These are phyloP conservation scores for Drosophila suzukii DNA, from an alignment of 1,140 invertebrate genomes.

Conservation along the genomic window DNA sequence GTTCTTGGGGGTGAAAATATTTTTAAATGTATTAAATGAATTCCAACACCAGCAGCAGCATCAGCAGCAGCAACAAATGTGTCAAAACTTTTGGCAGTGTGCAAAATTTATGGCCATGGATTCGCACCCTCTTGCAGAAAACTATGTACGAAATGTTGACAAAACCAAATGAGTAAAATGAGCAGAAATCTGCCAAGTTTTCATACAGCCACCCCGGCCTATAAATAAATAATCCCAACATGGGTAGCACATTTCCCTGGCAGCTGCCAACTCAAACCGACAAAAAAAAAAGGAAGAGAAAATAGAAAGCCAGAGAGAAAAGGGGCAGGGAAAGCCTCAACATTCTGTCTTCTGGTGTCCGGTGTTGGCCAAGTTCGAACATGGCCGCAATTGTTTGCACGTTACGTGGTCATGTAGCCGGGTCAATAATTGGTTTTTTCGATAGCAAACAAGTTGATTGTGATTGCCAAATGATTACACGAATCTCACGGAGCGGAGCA, in stretches of 20 bases:
- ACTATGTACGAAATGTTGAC: constrained; percentile 73
- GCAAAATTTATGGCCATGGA: constrained; percentile 67
- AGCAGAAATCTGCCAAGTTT: constrained; percentile 70
- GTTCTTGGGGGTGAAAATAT: constrained; percentile 1
- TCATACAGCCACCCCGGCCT: constrained; percentile 3
- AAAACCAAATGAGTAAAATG: constrained; percentile 73
- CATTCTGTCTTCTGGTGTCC: constrained; percentile 35
- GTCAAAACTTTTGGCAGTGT: constrained; percentile 67
- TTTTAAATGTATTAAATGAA: constrained; percentile 67
- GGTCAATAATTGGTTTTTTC: constrained; percentile 80
- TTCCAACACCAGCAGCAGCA: constrained; percentile 14
- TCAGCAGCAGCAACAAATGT: constrained; percentile 46
- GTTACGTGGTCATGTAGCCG: constrained; percentile 79
- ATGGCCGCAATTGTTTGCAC: constrained; percentile 78
- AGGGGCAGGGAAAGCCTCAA: constrained; percentile 10
- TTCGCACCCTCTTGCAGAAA: constrained; percentile 33
- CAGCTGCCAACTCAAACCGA: constrained; percentile 33
- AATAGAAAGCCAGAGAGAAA: background rate
- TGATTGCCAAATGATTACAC: constrained; percentile 80
- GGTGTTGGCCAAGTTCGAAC: constrained; percentile 48
- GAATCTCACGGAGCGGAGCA: constrained; percentile 43
- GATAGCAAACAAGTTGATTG: constrained; percentile 75
- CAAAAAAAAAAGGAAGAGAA: background rate
- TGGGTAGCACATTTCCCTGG: constrained; percentile 73
- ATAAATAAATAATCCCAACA: constrained; percentile 78